These are phyloP conservation scores for Tipula lateralis DNA, from an alignment of 2,888 invertebrate genomes.

Conservation along the genomic window DNA sequence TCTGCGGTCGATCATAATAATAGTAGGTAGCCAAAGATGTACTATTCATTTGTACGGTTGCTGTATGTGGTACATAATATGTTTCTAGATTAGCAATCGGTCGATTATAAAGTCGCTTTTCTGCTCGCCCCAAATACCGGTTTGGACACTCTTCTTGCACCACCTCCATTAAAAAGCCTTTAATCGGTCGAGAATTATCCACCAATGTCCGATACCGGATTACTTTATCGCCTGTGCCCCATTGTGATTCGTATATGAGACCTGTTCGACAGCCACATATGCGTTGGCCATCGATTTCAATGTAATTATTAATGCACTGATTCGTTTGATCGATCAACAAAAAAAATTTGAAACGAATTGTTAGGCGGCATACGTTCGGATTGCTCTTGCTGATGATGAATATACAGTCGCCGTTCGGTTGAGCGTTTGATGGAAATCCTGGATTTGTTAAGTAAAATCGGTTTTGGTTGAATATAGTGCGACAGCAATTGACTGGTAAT, in stretches of 20 bases:
- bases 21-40: constrained; percentile 30
- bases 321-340: constrained; percentile 48
- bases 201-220: constrained; percentile 50
- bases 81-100: neutral
- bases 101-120: neutral
- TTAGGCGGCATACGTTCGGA: constrained; percentile 51
- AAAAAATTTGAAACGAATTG: constrained; percentile 55
- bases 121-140: constrained; percentile 38
- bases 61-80: constrained; percentile 25
- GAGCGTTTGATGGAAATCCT: constrained; percentile 52
- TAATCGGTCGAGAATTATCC: constrained; percentile 44
- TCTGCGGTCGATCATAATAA: neutral
- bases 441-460: constrained; percentile 55
- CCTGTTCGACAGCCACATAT: constrained; percentile 56
- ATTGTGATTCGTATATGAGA: constrained; percentile 39
- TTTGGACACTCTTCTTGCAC: constrained; percentile 54
- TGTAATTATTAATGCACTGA: constrained; percentile 50
- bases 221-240: constrained; percentile 48
- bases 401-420: constrained; percentile 50
- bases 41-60: constrained; percentile 34
- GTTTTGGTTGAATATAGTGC: constrained; percentile 46
- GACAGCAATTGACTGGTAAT: constrained; percentile 43
- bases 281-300: constrained; percentile 55
- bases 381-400: constrained; percentile 52
- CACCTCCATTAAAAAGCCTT: constrained; percentile 55